Percentiles rank a stretch among this genome's conserved stretches.
These are phyloP conservation scores for Gorsachius goisagi DNA, from an alignment of 2,113 vertebrate genomes.

Conservation along the genomic window DNA sequence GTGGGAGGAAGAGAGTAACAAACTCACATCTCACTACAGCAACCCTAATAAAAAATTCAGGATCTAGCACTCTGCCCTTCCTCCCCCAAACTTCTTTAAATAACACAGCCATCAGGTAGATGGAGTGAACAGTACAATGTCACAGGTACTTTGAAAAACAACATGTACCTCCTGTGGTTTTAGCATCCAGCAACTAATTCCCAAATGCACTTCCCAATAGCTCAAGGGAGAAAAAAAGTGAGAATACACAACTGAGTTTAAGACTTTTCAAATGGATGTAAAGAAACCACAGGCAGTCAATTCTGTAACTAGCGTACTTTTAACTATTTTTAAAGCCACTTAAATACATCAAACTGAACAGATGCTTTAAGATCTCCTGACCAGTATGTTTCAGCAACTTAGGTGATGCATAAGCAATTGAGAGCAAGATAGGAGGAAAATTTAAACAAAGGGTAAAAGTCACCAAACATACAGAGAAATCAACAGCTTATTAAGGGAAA, in stretches of 20 bases:
- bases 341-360: not conserved
- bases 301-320: not conserved
- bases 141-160: not conserved
- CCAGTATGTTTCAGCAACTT: not conserved
- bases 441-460: not conserved
- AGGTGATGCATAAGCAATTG: rapidly evolving
- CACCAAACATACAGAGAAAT: not conserved
- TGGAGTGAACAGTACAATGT: not conserved
- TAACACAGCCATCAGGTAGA: not conserved
- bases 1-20: not conserved
- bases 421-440: not conserved
- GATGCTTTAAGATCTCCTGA: not conserved
- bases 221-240: not conserved
- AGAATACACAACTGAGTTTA: not conserved
- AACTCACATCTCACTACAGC: not conserved
- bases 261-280: not conserved
- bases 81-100: not conserved
- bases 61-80: not conserved
- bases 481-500: not conserved
- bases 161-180: not conserved
- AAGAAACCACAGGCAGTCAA: not conserved
- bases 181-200: not conserved
- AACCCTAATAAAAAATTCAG: not conserved
- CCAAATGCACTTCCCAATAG: not conserved
- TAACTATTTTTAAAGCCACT: not conserved